Evolutionary conservation across 1,140 invertebrate genomes (phyloP), one percentile per base, ranked within the genome.

Genomic region (Drosophila dunni): DNA sequence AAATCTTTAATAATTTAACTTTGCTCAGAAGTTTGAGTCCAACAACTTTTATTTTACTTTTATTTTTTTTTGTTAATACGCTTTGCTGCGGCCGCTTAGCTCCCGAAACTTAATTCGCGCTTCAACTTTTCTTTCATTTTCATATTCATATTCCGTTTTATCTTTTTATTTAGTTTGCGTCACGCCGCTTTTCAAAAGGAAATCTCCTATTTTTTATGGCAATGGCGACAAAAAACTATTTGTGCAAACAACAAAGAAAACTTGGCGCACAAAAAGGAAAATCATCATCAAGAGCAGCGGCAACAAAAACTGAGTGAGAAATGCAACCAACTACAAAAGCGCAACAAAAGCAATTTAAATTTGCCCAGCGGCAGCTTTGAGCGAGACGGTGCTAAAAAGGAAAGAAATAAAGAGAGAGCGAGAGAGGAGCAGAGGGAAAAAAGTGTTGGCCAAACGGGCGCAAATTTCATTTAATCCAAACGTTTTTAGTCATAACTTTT

Each of bases 231-330:
- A 84, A 74, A 84, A 84, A 88, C 83, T 89, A 88, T 88, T 88
- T 89, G 83, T 89, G 84, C 84, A 89, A 88, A 88, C 84, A 88
- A 89, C 84, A 88, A 88, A 88, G 83, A 88, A 88, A 89, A 83
- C 76, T 89, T 78, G 84, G 84, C 60, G 78, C 76, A 58, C 79
- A 74, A 83, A 88, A 89, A 83, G 84, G 84, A 86, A 79, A 86
- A 83, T 83, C 79, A 74, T 88, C 83, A 86, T 83, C 73, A 78
- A 45, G 42, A 54, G 60, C 79, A 67, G 54, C 61, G 61, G 45
- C 62, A 50, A 29, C 20, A 44, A 45, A 34, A 66, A 40, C 50
- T 53, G n/a, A 51, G 65, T 54, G 64, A 38, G 53, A 81, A 75
- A 70, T 65, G 83, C 68, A 81, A 65, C 42, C 78, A 88, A 79